phyloP scores from a whole-genome alignment of 1,140 invertebrate species.

The Laodelphax striatellus region DNA sequence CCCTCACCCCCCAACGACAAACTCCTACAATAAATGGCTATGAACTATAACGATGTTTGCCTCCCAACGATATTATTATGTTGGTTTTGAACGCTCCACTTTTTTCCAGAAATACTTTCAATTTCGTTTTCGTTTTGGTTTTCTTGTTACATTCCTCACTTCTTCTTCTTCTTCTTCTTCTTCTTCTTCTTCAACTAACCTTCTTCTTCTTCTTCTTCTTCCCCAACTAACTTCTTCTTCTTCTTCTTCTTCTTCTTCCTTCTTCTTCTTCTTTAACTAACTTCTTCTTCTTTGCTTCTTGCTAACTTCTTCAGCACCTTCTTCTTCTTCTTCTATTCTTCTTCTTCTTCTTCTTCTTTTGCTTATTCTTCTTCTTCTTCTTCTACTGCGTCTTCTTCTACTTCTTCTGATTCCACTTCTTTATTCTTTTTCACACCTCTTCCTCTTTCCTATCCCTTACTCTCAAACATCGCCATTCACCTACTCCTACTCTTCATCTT shows the following conservation, averaged over 20 bases:
- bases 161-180: too few relatives aligned
- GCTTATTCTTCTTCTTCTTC: not conserved
- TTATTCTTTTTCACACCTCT: not conserved
- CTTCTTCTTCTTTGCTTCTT: not conserved
- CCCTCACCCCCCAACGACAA: too few relatives aligned
- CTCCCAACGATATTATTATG: too few relatives aligned
- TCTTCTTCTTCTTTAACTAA: not conserved
- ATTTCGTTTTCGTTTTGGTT: too few relatives aligned
- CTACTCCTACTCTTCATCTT: too few relatives aligned
- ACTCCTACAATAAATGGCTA: too few relatives aligned
- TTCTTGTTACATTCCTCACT: not conserved
- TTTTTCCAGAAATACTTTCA: not conserved
- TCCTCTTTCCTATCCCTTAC: too few relatives aligned
- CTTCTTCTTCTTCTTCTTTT: not conserved
- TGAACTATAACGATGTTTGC: too few relatives aligned
- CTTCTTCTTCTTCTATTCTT: not conserved
- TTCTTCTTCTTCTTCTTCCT: not conserved
- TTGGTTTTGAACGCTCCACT: not conserved
- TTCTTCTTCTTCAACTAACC: not conserved
- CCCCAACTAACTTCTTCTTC: not conserved
- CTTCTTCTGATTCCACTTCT: not conserved
- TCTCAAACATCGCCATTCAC: too few relatives aligned
- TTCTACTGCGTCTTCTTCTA: not conserved
- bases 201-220: not conserved
- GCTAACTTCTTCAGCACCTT: not conserved